Evolutionary conservation across 1,140 invertebrate genomes (phyloP).

Genomic region (Oedothorax gibbosus): DNA sequence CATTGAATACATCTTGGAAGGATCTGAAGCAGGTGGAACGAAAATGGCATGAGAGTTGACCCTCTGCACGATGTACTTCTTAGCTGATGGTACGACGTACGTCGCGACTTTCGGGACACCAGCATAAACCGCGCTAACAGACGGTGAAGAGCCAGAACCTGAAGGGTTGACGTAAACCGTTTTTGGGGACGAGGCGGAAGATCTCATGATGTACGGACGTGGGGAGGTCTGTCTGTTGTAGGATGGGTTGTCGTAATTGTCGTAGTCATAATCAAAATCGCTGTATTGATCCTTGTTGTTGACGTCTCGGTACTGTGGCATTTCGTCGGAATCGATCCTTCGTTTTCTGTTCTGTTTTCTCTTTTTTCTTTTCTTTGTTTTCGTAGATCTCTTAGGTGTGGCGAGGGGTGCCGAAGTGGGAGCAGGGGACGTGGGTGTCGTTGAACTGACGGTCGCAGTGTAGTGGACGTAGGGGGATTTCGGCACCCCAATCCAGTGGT

Average conservation of each 20-base stretch:
- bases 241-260: background rate
- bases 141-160: background rate
- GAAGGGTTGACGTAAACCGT: conserved; percentile 9
- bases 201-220: conserved; percentile 13
- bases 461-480: conserved; percentile 46
- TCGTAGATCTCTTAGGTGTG: background rate
- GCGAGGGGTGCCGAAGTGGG: conserved; percentile 28
- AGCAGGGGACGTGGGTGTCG: background rate
- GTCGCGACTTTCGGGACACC: conserved; percentile 41
- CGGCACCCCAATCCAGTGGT: conserved; percentile 45
- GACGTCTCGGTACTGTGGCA: background rate
- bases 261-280: conserved; percentile 56
- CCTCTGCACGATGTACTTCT: conserved; percentile 39
- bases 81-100: conserved; percentile 40
- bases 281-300: background rate
- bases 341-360: background rate
- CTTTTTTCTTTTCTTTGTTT: background rate
- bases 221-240: background rate
- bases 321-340: background rate
- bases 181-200: background rate
- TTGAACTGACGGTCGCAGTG: background rate
- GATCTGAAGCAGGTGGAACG: background rate
- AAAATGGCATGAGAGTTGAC: conserved; percentile 43
- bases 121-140: background rate
- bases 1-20: background rate